Evolutionary conservation across 2,113 vertebrate species (phyloP), one percentile per base, ranked within the genome.

Genomic region (Psammodynastes pulverulentus): DNA sequence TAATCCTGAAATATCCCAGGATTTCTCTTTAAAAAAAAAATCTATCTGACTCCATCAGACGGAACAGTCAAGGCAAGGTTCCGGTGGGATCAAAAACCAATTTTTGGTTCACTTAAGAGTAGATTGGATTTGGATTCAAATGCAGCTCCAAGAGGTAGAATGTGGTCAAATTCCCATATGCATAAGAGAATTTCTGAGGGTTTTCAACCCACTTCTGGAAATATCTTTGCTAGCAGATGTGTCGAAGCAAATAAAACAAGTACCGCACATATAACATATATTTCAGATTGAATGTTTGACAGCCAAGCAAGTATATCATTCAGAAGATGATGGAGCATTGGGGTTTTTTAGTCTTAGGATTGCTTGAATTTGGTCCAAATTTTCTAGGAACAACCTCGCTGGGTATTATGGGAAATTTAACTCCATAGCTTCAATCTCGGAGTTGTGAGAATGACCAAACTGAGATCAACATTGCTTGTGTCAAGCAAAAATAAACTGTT

Each of bases 1-100:
- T 67, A 94, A 26, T 46, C 84, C 29, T 45, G 13, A 89, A 87
- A 54, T 1, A 1, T 62, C 26, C 45, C 91, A 92, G 92, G 56
- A 91, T 67, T 67, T 67, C 29, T 67, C 89, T 17, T 17, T 1
- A 7, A 72, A 72, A 84, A 84, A 93, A 58, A 56, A 95, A 88
- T 53, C 49, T 91, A 34, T 52, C 58, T 52, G 86, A 19, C 26
- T 90, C n/a, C 43, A 48, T 26, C 92, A 90, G 43, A 62, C 54
- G 15, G 89, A 51, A 48, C 45, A 85, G 52, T 9, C 23, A 5
- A 52, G 84, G 90, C 45, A 93, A 79, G 49, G 58, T 87, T 67
- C 67, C 5, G 4, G 51, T 45, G 88, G 91, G 43, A 85, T 45
- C 9, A 52, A 79, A 92, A 46, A 21, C 34, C 1, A 0, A 93